A percentile compares a stretch with the other conserved stretches of the same genome.
These are phyloP conservation scores for Notospermus geniculatus DNA, from an alignment of 1,140 invertebrate species.

Conservation along the genomic window DNA sequence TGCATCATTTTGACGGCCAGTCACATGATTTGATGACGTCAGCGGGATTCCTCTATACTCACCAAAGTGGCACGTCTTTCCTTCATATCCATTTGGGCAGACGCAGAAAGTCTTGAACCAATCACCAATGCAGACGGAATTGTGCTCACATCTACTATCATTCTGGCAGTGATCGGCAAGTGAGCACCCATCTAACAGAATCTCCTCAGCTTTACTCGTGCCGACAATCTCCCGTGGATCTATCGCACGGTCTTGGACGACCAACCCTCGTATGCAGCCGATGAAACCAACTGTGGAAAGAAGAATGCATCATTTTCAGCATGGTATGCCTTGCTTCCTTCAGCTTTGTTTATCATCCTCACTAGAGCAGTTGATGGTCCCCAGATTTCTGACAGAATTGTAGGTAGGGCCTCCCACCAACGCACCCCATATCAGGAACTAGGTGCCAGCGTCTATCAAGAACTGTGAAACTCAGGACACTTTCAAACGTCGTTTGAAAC, in stretches of 20 bases:
- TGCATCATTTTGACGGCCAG: too few species aligned
- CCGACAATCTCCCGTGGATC: conserved; percentile 79
- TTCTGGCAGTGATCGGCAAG: conserved; percentile 85
- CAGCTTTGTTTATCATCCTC: too few species aligned
- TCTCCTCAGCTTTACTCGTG: conserved; percentile 72
- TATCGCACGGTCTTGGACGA: conserved; percentile 72
- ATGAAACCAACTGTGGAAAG: conserved; percentile 66
- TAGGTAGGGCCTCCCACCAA: too few species aligned
- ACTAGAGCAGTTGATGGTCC: too few species aligned
- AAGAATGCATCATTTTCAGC: conserved; percentile 12
- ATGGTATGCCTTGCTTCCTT: too few species aligned
- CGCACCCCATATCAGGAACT: too few species aligned
- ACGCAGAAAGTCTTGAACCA: conserved; percentile 82
- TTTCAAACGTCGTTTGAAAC: too few species aligned
- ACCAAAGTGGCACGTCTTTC: conserved; percentile 91
- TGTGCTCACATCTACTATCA: conserved; percentile 88
- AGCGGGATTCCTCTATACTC: too few species aligned
- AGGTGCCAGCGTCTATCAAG: too few species aligned
- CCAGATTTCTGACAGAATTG: too few species aligned
- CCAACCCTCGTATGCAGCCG: conserved; percentile 85
- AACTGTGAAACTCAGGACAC: too few species aligned
- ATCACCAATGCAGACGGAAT: conserved; percentile 82
- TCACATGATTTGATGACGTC: too few species aligned
- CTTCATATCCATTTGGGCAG: conserved; percentile 81
- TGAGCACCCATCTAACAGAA: conserved; percentile 86